A percentile compares a stretch with the other conserved stretches of the same genome.
These are phyloP conservation scores for Campopleginae sp. DNA, from an alignment of 2,888 invertebrate species.

Conservation along the genomic window DNA sequence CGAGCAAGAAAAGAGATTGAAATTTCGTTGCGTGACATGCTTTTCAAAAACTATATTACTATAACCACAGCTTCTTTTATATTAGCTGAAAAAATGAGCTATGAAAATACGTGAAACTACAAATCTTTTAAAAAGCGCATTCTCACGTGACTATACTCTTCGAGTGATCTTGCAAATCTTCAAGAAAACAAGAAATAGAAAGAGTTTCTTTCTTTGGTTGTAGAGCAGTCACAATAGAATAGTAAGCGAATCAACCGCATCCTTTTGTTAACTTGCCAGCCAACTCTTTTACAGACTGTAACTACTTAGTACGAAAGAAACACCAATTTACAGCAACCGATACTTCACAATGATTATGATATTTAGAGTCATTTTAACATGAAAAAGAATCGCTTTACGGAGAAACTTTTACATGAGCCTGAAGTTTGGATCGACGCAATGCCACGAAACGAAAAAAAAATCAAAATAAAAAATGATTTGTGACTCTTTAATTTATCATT, in stretches of 20 bases:
- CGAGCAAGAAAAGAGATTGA: constrained; percentile 38
- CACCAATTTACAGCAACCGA: background rate
- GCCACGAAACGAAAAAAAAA: too few species aligned
- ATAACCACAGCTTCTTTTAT: constrained; percentile 55
- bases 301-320: constrained; percentile 3
- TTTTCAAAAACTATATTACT: constrained; percentile 24
- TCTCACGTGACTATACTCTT: constrained; percentile 25
- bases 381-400: background rate
- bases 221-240: constrained; percentile 39
- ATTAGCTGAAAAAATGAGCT: constrained; percentile 31
- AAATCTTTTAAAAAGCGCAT: constrained; percentile 14
- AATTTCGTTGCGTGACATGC: constrained; percentile 56
- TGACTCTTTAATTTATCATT: too few species aligned
- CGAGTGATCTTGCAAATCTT: constrained; percentile 3
- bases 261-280: constrained; percentile 24
- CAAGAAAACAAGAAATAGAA: background rate
- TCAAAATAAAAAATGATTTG: too few species aligned
- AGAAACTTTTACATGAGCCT: too few species aligned
- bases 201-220: constrained; percentile 1
- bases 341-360: background rate
- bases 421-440: too few species aligned
- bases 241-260: constrained; percentile 49
- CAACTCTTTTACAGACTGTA: background rate
- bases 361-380: background rate
- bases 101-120: constrained; percentile 28